Evolutionary conservation across 2,113 vertebrate genomes (phyloP), one percentile per base, ranked within the genome.

Genomic region (Geothlypis trichas): DNA sequence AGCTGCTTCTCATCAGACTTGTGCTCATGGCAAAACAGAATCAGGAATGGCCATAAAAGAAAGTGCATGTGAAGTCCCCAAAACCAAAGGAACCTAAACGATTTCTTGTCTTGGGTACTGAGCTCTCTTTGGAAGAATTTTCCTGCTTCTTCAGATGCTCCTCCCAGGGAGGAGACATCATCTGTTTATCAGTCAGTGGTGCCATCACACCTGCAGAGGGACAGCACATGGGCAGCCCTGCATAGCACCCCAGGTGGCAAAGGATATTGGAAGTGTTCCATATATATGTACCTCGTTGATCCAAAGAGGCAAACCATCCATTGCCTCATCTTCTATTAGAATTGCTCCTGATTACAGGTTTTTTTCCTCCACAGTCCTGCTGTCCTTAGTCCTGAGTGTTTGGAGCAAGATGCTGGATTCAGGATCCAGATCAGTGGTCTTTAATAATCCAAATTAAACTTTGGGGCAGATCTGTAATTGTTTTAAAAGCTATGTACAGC

Each of bases 1-100:
- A 68, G 11, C 62, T 5, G 0, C 17, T 82, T 3, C 44, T 0
- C 26, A 55, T 41, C 47, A 42, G 30, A 35, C 55, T 19, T 19
- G 12, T 10, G 17, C 21, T 49, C 17, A 27, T 5, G 5, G 30
- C 27, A 67, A 10, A 28, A 54, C 42, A 61, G 62, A 23, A 66
- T 22, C 24, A 26, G 35, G 7, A 49, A 7, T 37, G 41, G 3
- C 39, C 13, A 1, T 72, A 41, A n/a, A 91, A 78, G 21, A 46
- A 79, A 24, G 42, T 12, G 16, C 9, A 2, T 18, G 6, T 55
- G 20, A 46, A 44, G 41, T 66, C 37, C 20, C 26, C 31, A 68
- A 4, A 73, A 44, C 7, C 4, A 31, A 31, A 11, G 11, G 11
- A 62, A 2, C 24, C n/a, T 19, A 33, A 83, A 39, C 0, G 0